Base-by-base conservation (phyloP, 2,888 invertebrate species). In the Erannis defoliaria region DNA sequence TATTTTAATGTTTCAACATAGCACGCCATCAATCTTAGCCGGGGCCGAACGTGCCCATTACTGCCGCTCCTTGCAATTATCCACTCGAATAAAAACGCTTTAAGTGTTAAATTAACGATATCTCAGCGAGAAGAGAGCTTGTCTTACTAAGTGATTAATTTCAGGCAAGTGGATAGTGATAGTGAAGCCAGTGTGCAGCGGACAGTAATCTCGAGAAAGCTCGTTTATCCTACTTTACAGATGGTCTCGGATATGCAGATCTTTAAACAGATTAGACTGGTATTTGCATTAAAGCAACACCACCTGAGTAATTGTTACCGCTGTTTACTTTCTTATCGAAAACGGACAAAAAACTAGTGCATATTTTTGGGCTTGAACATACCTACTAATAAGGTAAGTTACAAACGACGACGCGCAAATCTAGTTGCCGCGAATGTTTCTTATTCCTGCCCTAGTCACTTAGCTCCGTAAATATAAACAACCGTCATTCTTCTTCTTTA, bases 41-140 rank as follows among this genome's bases (percentile, higher is more conserved):
- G 81, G 80, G 85, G 81, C 83, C 81, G 85, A 87, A 86, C 90
- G 86, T 86, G 85, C 78, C 78, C 89, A 85, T 90, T 90, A 90
- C 81, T 77, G 79, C 79, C 85, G 78, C 89, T 88, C 84, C 84
- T 85, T 84, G 89, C 89, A 89, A 91, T 90, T 89, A 90, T 90
- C 88, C 88, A 88, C 86, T 85, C 85, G 90, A 89, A 90, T 90
- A 90, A 90, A 90, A 91, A 90, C 90, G 86, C 88, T 90, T 89
- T 89, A 90, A 90, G 89, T 90, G 90, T 90, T 90, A 90, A 91
- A 89, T 90, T 89, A 90, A 90, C 90, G 90, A 89, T 90, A 90
- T 90, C 89, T 90, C 86, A 82, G 82, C 78, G 79, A 80, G 81
- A 83, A 79, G 81, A 82, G 84, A 82, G 83, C 86, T 85, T 85